phyloP scores from a whole-genome alignment of 2,113 vertebrate species.

The Mastomys coucha region DNA sequence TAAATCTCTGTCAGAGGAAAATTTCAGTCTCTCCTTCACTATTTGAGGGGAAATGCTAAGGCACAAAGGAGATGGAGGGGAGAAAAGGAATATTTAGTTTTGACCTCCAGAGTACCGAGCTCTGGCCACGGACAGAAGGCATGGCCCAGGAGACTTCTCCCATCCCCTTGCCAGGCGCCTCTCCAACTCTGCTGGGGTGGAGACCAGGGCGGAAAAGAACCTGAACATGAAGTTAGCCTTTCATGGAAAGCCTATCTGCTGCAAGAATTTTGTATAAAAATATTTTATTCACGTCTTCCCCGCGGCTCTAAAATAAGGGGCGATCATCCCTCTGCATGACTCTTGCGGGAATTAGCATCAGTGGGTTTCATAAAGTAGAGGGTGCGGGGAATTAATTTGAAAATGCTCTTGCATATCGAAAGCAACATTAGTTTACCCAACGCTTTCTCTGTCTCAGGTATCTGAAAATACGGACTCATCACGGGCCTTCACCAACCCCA shows the following conservation, averaged over 20 bases:
- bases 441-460: not conserved
- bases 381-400: not conserved
- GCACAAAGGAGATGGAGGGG: not conserved
- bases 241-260: not conserved
- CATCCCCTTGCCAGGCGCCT: not conserved
- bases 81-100: not conserved
- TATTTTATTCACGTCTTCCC: not conserved
- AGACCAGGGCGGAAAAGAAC: not conserved
- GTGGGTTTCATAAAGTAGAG: not conserved
- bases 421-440: not conserved
- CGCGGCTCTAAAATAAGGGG: not conserved
- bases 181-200: not conserved
- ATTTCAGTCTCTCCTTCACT: not conserved
- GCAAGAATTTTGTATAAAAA: not conserved
- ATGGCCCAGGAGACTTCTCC: not conserved
- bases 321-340: not conserved
- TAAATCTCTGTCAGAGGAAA: not conserved
- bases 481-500: not conserved
- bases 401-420: not conserved
- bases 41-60: not conserved
- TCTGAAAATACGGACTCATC: not conserved
- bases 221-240: not conserved
- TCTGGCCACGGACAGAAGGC: not conserved
- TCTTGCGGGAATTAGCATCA: not conserved
- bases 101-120: not conserved